A percentile compares a stretch with the other conserved stretches of the same genome.
These are phyloP conservation scores for Xylota sylvarum DNA, from an alignment of 2,888 invertebrate genomes.

Conservation along the genomic window DNA sequence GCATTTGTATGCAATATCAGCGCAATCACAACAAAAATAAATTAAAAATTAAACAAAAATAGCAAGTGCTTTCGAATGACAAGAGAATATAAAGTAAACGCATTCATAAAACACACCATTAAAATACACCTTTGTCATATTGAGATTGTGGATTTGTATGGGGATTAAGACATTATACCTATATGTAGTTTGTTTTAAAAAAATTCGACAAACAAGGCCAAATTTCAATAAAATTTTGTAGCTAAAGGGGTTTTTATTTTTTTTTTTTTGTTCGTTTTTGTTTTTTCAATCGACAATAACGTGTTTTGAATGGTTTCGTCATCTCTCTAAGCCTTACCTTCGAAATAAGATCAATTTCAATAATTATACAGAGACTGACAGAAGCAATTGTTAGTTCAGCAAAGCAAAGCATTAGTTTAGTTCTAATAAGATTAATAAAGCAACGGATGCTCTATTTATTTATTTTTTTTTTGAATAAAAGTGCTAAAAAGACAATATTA, in stretches of 20 bases:
- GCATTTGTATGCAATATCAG: constrained; percentile 19
- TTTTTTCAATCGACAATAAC: neutral
- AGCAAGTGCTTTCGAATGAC: constrained; percentile 37
- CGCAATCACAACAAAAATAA: constrained; percentile 30
- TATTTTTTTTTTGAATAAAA: neutral
- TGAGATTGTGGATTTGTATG: constrained; percentile 4
- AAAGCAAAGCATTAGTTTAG: constrained; percentile 9
- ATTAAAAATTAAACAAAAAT: constrained; percentile 20
- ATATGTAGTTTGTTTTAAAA: neutral
- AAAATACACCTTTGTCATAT: constrained; percentile 16
- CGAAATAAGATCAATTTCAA: neutral
- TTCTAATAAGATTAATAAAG: neutral
- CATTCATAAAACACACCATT: constrained; percentile 36
- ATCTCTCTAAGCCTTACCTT: constrained; percentile 34
- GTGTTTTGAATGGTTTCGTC: constrained; percentile 6
- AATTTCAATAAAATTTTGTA: neutral
- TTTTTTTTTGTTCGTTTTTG: neutral
- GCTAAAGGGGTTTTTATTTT: neutral
- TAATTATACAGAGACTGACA: neutral
- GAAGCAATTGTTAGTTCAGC: constrained; percentile 1
- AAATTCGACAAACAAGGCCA: neutral
- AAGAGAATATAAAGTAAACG: constrained; percentile 17
- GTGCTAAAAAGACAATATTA: too few relatives aligned
- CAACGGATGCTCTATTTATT: neutral
- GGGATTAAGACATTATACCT: neutral